Conservation (phyloP, 2,113 vertebrate species). For the Sinocyclocheilus anophthalmus region DNA sequence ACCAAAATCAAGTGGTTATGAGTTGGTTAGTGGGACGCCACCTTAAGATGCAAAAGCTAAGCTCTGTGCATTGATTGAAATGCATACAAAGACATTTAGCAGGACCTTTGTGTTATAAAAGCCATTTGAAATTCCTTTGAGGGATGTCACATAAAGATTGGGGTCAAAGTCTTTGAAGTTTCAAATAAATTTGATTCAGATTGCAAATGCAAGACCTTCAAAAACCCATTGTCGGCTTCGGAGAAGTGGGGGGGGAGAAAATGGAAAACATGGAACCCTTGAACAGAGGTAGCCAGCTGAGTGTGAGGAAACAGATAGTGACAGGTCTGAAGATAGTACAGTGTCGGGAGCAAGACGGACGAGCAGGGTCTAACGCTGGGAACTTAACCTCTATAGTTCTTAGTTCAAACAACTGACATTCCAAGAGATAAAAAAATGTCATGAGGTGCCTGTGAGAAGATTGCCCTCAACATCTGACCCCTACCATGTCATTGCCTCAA, state of each 20-base stretch:
- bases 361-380: conserved; percentile 46
- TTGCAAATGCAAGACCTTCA: conserved; percentile 39
- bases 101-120: conserved; percentile 17
- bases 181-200: conserved; percentile 43
- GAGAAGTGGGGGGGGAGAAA: too few relatives aligned
- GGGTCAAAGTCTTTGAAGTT: conserved; percentile 53
- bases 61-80: neutral
- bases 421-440: conserved; percentile 25
- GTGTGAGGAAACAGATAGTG: conserved; percentile 61
- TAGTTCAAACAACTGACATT: conserved; percentile 35
- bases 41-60: conserved; percentile 8
- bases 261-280: too few relatives aligned
- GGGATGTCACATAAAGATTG: conserved; percentile 12
- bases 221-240: too few relatives aligned
- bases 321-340: conserved; percentile 66
- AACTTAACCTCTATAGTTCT: conserved; percentile 22
- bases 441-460: conserved; percentile 1
- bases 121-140: conserved; percentile 10
- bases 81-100: conserved; percentile 22
- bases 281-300: conserved; percentile 52
- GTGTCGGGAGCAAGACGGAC: conserved; percentile 45
- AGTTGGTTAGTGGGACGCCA: neutral
- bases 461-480: conserved; percentile 17
- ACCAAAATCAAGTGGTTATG: neutral
- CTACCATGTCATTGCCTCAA: conserved; percentile 21